These are phyloP conservation scores for Champsocephalus gunnari DNA, from an alignment of 2,797 vertebrate species.

Conservation along the genomic window DNA sequence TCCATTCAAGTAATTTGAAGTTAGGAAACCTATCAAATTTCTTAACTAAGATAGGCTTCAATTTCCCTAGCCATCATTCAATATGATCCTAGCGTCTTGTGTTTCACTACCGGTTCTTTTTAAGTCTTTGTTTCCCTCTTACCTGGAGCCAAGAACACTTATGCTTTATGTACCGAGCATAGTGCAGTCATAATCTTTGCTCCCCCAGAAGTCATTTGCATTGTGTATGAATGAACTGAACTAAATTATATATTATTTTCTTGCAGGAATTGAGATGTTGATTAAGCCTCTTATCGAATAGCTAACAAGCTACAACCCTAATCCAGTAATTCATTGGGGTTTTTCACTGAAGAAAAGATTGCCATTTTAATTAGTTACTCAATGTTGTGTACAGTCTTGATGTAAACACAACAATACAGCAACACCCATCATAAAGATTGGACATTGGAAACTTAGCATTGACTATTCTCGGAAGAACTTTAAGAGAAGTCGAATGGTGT, in stretches of 20 bases:
- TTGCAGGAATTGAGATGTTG: neutral
- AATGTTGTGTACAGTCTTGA: slow-evolving; percentile 9
- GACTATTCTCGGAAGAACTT: neutral
- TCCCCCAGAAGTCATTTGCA: neutral
- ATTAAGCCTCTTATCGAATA: slow-evolving; percentile 7
- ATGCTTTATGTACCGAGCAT: neutral
- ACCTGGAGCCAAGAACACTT: neutral
- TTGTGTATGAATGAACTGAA: slow-evolving; percentile 8
- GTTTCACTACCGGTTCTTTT: neutral
- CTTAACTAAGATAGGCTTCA: neutral
- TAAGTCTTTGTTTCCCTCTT: neutral
- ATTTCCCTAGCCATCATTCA: slow-evolving; percentile 2
- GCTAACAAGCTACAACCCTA: neutral
- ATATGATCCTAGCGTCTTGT: neutral
- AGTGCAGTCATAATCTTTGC: neutral
- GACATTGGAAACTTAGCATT: neutral
- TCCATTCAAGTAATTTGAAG: neutral
- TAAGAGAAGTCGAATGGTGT: neutral
- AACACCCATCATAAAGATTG: neutral
- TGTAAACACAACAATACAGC: neutral
- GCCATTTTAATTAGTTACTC: neutral
- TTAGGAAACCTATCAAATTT: neutral
- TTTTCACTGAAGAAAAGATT: neutral
- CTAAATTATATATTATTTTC: neutral
- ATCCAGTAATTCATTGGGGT: neutral